Base-by-base conservation (phyloP, 2,797 vertebrate genomes). In the Thunnus albacares region DNA sequence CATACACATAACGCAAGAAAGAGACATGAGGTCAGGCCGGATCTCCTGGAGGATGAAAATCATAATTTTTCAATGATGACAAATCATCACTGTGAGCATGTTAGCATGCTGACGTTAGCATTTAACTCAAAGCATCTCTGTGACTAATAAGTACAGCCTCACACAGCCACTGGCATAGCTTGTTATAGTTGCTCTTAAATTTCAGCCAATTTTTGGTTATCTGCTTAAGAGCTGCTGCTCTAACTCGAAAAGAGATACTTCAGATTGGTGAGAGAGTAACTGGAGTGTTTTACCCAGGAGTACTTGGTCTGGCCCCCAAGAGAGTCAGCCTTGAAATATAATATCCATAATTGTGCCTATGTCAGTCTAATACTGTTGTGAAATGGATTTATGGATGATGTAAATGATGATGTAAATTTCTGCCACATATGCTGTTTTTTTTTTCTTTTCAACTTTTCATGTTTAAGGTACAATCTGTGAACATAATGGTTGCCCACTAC, bases 171-270 rank as follows among this genome's bases (percentile, higher is more conserved):
- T 60, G 5, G 28, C 6, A 1, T 49, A 17, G 45, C 45, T 70
- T 56, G 35, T 20, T 43, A n/a, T 18, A 7, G 45, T 17, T 14
- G 15, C 45, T 17, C 14, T 49, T 17, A 6, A 49, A 49, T 49
- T 49, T 17, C 3, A 24, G 38, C 0, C 35, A 35, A 28, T 56
- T 55, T 56, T 26, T 35, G 49, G 33, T 5, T 55, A 45, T 61
- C 55, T 77, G 58, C 49, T 62, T 33, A 56, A 77, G 38, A 62
- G 58, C 26, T 53, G 49, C 49, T 15, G 13, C 33, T 51, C 38
- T 49, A 57, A 56, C 47, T 63, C 30, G 47, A 47, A 35, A 62
- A 49, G 28, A 43, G 35, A 20, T 11, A 24, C 49, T 69, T 60
- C 56, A 53, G 20, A 76, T n/a, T 47, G 38, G 26, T 55, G 38